Percentiles rank a stretch among this genome's conserved stretches.
Conservation (phyloP, 2,113 vertebrate species). For the Apteryx owenii region DNA sequence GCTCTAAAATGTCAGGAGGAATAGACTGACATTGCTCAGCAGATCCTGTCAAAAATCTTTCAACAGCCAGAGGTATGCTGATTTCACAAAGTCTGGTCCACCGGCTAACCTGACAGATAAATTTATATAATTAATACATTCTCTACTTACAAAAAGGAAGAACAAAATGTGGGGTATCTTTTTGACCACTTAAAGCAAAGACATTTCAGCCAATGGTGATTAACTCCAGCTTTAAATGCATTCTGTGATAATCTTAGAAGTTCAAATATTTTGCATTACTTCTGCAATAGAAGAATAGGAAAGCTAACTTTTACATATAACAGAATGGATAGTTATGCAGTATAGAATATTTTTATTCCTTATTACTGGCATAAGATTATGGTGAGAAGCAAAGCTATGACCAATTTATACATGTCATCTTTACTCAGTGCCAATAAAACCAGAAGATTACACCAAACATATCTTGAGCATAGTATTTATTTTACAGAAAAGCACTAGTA, state of each 20-base stretch:
- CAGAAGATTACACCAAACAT: not conserved
- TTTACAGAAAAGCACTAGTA: not conserved
- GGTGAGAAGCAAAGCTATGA: not conserved
- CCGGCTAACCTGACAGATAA: conserved; percentile 87
- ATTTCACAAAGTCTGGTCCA: conserved; percentile 97
- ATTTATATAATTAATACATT: not conserved
- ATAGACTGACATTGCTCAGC: conserved; percentile 54
- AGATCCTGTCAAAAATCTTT: conserved; percentile 81
- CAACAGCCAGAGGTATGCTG: conserved; percentile 89
- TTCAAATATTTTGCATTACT: not conserved
- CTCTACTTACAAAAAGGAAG: not conserved
- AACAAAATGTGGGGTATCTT: not conserved
- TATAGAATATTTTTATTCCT: not conserved
- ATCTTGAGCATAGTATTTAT: not conserved
- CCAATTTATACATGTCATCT: not conserved
- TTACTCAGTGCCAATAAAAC: not conserved
- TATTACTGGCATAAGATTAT: not conserved
- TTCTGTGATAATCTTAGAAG: not conserved
- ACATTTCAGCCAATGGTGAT: not conserved
- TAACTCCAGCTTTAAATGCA: not conserved
- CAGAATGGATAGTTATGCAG: not conserved
- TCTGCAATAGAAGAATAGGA: not conserved
- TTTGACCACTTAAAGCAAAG: not conserved
- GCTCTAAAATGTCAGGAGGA: conserved; percentile 83
- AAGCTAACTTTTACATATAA: not conserved